Base-by-base conservation (phyloP, 2,797 vertebrate species). In the Adelosebastes latens region DNA sequence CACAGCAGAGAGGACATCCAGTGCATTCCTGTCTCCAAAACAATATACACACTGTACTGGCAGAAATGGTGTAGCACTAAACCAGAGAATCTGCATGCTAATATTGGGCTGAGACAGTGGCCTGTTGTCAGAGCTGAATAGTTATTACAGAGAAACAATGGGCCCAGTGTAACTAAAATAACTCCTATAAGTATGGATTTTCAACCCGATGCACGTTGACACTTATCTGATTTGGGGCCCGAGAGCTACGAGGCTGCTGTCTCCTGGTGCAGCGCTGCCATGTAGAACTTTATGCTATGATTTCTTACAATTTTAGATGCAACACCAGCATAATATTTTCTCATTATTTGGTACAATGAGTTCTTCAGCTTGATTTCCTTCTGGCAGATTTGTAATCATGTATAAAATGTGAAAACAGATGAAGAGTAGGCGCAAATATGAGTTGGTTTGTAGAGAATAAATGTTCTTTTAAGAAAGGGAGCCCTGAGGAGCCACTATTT, bases 1-100 rank as follows among this genome's bases (percentile, higher is more conserved):
- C 88, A 92, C 91, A 86, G 88, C 83, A 46, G 42, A 60, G 79
- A 92, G 90, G 90, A 93, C 93, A 89, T 89, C 89, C 89, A 93
- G 92, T 86, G 87, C 94, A 94, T 95, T 92, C 92, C 89, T 79
- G 81, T 62, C 69, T 75, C 85, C 81, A 18, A 1, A 87, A 98
- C 97, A 99, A 97, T 94, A 85, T 90, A 49, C 66, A 58, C 87
- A 95, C 93, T 98, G 96, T 99, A 64, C 89, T 62, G 85, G 83
- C 86, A 94, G 94, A 95, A 96, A 96, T 91, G 95, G 95, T 95
- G 96, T 95, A 95, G 96, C 95, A 92, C 95, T 96, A 96, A 96
- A 96, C 92, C 93, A 93, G 95, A 93, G 93, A 95, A 96, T 97
- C 96, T 97, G 97, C 95, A 98, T 97, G 94, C 97, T 97, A 96